Evolutionary conservation across 2,888 invertebrate genomes (phyloP).

Genomic region (Drosophila anomalata): DNA sequence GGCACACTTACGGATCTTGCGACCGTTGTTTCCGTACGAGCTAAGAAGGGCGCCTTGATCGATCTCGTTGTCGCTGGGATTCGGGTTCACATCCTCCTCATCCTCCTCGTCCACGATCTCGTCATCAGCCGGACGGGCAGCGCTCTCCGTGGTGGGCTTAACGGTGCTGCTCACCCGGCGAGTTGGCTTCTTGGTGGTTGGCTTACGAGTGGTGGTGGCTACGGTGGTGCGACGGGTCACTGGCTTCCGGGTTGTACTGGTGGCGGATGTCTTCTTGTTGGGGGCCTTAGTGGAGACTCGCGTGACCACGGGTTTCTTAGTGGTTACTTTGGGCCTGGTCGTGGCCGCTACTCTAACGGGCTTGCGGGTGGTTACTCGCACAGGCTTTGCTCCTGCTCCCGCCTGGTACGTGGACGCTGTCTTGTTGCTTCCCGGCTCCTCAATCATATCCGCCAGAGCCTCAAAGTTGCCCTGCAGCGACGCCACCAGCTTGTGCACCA

Average conservation of each 20-base stretch:
- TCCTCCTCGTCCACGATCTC: slow-evolving; percentile 81
- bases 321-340: slow-evolving; percentile 74
- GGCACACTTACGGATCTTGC: slow-evolving; percentile 83
- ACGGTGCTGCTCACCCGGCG: slow-evolving; percentile 78
- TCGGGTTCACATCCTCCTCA: slow-evolving; percentile 79
- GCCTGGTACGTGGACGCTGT: slow-evolving; percentile 67
- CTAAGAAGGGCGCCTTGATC: slow-evolving; percentile 69
- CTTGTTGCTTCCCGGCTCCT: slow-evolving; percentile 84
- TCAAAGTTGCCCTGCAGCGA: slow-evolving; percentile 93
- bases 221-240: slow-evolving; percentile 78
- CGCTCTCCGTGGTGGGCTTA: slow-evolving; percentile 79
- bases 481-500: slow-evolving; percentile 93
- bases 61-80: slow-evolving; percentile 77
- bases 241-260: slow-evolving; percentile 80
- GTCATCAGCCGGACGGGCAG: slow-evolving; percentile 70
- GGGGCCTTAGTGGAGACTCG: slow-evolving; percentile 79
- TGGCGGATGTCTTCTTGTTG: slow-evolving; percentile 69
- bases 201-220: slow-evolving; percentile 84
- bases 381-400: slow-evolving; percentile 55
- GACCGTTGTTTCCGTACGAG: slow-evolving; percentile 72
- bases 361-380: slow-evolving; percentile 77
- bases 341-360: slow-evolving; percentile 67
- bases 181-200: slow-evolving; percentile 78
- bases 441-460: slow-evolving; percentile 91
- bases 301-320: slow-evolving; percentile 80